A percentile compares a stretch with the other conserved stretches of the same genome.
Evolutionary conservation across 2,888 invertebrate species (phyloP).

Genomic region (Agriopis aurantiaria): DNA sequence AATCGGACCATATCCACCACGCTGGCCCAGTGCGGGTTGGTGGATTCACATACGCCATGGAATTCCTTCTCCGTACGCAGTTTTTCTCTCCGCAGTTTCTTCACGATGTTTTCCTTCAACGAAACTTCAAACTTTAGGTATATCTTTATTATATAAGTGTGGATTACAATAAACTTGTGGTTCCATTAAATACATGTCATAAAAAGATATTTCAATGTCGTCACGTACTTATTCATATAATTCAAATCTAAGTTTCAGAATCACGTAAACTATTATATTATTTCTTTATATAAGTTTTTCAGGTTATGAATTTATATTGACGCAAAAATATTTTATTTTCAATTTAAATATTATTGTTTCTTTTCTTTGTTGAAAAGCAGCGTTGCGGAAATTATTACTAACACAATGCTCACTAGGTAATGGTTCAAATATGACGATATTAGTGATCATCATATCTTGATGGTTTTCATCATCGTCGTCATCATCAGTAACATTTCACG

Average conservation of each 20-base stretch:
- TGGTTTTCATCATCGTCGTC: too few species aligned
- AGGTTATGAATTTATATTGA: slow-evolving; percentile 1
- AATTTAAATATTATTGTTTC: slow-evolving; percentile 8
- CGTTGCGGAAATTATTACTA: slow-evolving; percentile 14
- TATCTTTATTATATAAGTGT: too few species aligned
- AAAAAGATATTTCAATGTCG: slow-evolving; percentile 4
- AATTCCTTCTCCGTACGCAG: too few species aligned
- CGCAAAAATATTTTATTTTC: background rate
- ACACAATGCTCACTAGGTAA: background rate
- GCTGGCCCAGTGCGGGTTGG: too few species aligned
- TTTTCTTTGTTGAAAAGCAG: slow-evolving; percentile 3
- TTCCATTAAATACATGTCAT: background rate
- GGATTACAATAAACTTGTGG: background rate
- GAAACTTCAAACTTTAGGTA: too few species aligned
- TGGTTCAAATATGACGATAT: background rate
- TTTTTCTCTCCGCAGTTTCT: too few species aligned
- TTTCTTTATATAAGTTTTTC: slow-evolving; percentile 4
- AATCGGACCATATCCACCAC: too few species aligned
- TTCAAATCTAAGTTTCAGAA: slow-evolving; percentile 2
- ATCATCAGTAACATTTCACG: too few species aligned
- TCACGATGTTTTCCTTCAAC: too few species aligned
- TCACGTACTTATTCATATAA: slow-evolving; percentile 1
- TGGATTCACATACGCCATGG: too few species aligned
- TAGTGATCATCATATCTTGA: background rate
- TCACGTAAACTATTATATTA: slow-evolving; percentile 14